Percentiles rank a stretch among this genome's conserved stretches.
These are phyloP conservation scores for Campoplex nolae DNA, from an alignment of 2,888 invertebrate species.

Conservation along the genomic window DNA sequence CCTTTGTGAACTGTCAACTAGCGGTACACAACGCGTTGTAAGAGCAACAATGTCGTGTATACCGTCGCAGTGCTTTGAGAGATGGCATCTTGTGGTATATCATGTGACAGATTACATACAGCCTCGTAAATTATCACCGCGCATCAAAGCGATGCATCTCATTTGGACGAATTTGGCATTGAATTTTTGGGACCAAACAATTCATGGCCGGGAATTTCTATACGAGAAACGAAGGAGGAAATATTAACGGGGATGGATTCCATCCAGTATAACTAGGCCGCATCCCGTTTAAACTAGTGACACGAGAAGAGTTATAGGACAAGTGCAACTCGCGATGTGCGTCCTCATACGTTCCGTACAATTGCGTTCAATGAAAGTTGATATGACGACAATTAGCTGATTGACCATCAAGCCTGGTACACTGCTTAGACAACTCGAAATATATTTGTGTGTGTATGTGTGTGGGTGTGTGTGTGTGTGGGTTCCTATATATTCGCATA, in stretches of 20 bases:
- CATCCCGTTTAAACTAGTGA: slow-evolving; percentile 79
- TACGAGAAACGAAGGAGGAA: neutral
- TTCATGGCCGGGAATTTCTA: neutral
- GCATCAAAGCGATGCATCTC: slow-evolving; percentile 14
- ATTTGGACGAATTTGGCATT: neutral
- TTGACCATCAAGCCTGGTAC: slow-evolving; percentile 76
- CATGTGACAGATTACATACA: slow-evolving; percentile 10
- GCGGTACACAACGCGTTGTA: slow-evolving; percentile 4
- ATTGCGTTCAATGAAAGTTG: slow-evolving; percentile 82
- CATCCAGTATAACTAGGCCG: slow-evolving; percentile 70
- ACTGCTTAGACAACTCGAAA: slow-evolving; percentile 13
- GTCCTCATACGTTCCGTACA: slow-evolving; percentile 76
- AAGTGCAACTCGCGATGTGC: slow-evolving; percentile 77
- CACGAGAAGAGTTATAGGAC: slow-evolving; percentile 66
- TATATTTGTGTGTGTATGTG: neutral
- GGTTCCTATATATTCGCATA: neutral
- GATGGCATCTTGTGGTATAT: neutral
- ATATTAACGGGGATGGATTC: slow-evolving; percentile 33
- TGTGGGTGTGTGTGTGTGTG: neutral
- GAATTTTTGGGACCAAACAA: neutral
- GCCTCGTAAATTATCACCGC: slow-evolving; percentile 2
- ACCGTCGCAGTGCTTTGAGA: neutral
- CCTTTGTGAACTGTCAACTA: slow-evolving; percentile 49
- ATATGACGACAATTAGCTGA: slow-evolving; percentile 81
- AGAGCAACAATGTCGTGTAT: slow-evolving; percentile 26